A percentile compares a stretch with the other conserved stretches of the same genome.
These are phyloP conservation scores for Clanis bilineata DNA, from an alignment of 2,888 invertebrate species.

Conservation along the genomic window DNA sequence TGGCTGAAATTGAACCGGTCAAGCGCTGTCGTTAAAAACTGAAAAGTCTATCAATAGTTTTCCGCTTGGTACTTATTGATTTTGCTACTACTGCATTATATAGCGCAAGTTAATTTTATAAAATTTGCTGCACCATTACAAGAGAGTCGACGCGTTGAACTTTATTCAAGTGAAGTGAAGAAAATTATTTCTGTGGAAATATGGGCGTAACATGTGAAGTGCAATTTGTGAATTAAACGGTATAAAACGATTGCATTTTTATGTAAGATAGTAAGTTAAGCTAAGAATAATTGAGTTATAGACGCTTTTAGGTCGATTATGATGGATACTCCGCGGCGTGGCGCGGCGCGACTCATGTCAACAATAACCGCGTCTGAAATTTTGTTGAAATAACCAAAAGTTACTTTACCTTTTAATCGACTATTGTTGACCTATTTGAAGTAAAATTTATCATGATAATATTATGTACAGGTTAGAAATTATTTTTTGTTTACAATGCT, in stretches of 20 bases:
- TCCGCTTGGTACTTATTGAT: conserved; percentile 56
- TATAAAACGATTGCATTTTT: not conserved
- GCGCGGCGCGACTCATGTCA: not conserved
- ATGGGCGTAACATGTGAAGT: not conserved
- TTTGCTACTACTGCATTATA: conserved; percentile 37
- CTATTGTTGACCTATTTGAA: not conserved
- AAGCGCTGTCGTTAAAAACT: conserved; percentile 26
- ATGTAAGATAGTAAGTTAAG: not conserved
- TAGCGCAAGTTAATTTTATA: no score
- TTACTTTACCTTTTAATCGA: not conserved
- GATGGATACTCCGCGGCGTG: not conserved
- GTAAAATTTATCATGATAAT: not conserved
- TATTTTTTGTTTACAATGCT: not conserved
- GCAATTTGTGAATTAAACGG: not conserved
- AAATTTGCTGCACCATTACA: not conserved
- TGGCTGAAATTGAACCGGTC: conserved; percentile 29
- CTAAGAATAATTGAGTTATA: not conserved
- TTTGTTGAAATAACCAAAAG: not conserved
- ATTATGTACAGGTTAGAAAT: not conserved
- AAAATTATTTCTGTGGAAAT: not conserved
- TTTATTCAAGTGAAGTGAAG: not conserved
- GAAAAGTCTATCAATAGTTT: conserved; percentile 43
- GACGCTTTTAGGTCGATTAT: not conserved
- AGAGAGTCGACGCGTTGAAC: not conserved
- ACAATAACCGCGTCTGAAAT: not conserved